Base-by-base conservation (phyloP, 2,888 invertebrate species). In the Latrodectus hesperus region DNA sequence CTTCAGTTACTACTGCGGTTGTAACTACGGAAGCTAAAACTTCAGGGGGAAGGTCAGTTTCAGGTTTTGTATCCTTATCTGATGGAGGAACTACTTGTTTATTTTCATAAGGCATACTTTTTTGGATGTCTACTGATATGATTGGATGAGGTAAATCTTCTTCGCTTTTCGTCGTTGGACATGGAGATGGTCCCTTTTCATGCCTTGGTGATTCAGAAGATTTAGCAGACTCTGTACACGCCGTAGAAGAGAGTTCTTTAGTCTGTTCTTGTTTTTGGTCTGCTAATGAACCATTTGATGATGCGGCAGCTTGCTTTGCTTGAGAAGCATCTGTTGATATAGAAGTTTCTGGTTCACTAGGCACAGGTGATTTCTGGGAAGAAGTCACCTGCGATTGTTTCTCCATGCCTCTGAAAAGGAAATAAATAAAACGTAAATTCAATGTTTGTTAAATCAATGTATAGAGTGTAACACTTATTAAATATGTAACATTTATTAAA, bases 91-190 rank as follows among this genome's bases (percentile, higher is more conserved):
- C 88, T 83, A 60, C 72, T 74, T 65, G 68, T 88, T 88, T 88
- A 67, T 17, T 82, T 70, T 88, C 88, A 79, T 78, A 88, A 88
- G 88, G 82, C 88, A 79, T 79, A 64, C 78, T 88, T 70, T 88
- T 88, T 68, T 82, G 77, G 68, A 88, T 88, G 78, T 88, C 83
- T 74, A 88, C 88, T 88, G 88, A 88, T 88, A 88, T 88, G 82
- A 88, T 88, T 78, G 88, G 73, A 75, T 79, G 83, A 53, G 82
- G 52, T 60, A 83, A n/a, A 55, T 55, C 64, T n/a, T 68, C 74
- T 68, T 79, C 79, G 11, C n/a, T 26, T 64, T 55, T 53, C 11
- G 60, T 60, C 14, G 12, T 26, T 60, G 60, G 60, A 16, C 14
- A 12, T 60, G n/a, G 14, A 16, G 60, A 60, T 60, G 60, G n/a